Percentiles rank a stretch among this genome's conserved stretches.
Evolutionary conservation across 2,113 vertebrate species (phyloP).

Genomic region (Colossoma macropomum): DNA sequence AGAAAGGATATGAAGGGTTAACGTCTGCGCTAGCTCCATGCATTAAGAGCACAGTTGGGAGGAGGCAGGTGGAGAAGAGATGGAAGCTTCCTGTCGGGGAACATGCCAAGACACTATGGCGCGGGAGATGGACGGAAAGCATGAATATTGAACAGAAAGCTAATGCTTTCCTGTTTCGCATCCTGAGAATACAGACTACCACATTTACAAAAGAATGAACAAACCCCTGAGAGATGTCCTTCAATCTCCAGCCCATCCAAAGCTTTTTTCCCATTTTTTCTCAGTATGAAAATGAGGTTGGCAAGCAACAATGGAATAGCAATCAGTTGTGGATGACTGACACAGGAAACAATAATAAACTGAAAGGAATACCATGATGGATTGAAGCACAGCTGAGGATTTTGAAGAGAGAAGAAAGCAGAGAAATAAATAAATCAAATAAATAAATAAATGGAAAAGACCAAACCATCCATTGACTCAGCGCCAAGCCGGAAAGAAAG

Average conservation of each 20-base stretch:
- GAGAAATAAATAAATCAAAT: slow-evolving; percentile 20
- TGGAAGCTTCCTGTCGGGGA: slow-evolving; percentile 34
- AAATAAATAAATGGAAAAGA: slow-evolving; percentile 67
- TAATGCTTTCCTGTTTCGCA: slow-evolving; percentile 49
- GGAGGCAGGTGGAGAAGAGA: slow-evolving; percentile 43
- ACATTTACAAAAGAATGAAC: slow-evolving; percentile 48
- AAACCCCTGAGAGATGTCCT: slow-evolving; percentile 51
- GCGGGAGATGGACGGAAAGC: slow-evolving; percentile 44
- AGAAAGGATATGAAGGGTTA: slow-evolving; percentile 56
- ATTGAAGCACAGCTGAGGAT: slow-evolving; percentile 10
- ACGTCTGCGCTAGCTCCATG: slow-evolving; percentile 52
- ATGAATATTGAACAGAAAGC: slow-evolving; percentile 50
- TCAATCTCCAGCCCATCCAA: slow-evolving; percentile 52
- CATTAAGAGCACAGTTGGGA: slow-evolving; percentile 42
- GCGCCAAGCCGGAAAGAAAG: slow-evolving; percentile 77
- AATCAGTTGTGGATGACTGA: slow-evolving; percentile 44
- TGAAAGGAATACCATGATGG: slow-evolving; percentile 29
- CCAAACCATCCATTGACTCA: slow-evolving; percentile 80
- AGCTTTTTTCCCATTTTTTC: slow-evolving; percentile 23
- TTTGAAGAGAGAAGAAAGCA: slow-evolving; percentile 53
- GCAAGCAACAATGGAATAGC: slow-evolving; percentile 45
- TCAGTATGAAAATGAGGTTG: slow-evolving; percentile 42
- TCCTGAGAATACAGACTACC: slow-evolving; percentile 46
- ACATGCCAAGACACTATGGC: slow-evolving; percentile 54
- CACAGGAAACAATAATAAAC: slow-evolving; percentile 25